Evolutionary conservation across 1,140 invertebrate species (phyloP), one percentile per base, ranked within the genome.

Genomic region (Lordiphosa collinella): DNA sequence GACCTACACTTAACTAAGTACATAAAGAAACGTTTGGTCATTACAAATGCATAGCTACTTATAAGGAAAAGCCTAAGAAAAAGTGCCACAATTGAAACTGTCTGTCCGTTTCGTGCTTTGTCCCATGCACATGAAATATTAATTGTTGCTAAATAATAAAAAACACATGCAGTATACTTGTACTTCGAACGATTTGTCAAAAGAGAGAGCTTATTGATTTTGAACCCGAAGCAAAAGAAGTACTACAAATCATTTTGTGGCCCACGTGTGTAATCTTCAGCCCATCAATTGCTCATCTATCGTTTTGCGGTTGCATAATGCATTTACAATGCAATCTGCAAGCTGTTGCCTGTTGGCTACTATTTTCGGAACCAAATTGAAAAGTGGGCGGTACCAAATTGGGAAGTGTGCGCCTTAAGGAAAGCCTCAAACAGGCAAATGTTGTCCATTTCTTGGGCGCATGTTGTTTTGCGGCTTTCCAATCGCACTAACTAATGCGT

Each of bases 261-360:
- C 36, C 36, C 9, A 12, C 36, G 11, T 13, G 36, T 3, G 11
- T 37, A 8, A 13, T 37, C 36, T 13, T 37, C 12, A 14, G 25
- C 11, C 14, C 54, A 8, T 16, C 35, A 35, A 4, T 36, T 7
- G 25, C 48, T 53, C 60, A 46, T 63, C 59, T 63, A 46, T 59
- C 6, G 60, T 48, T 63, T 46, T 16, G 11, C 36, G 12, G 36
- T 13, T 44, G 9, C 16, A 25, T 46, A 63, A 63, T 51, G 48
- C 43, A 53, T 38, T 63, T 62, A 52, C 58, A 63, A 53, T 62
- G 46, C 60, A 62, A 62, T 62, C 31, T 40, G 14, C 25, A 52
- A 47, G 37, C 58, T 61, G 55, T 29, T 55, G 55, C 55, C 25
- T 63, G 60, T 29, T 14, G 11, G 58, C 40, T 34, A 10, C 6